Evolutionary conservation across 2,113 vertebrate species (phyloP).

Genomic region (Hemiprocne comata): DNA sequence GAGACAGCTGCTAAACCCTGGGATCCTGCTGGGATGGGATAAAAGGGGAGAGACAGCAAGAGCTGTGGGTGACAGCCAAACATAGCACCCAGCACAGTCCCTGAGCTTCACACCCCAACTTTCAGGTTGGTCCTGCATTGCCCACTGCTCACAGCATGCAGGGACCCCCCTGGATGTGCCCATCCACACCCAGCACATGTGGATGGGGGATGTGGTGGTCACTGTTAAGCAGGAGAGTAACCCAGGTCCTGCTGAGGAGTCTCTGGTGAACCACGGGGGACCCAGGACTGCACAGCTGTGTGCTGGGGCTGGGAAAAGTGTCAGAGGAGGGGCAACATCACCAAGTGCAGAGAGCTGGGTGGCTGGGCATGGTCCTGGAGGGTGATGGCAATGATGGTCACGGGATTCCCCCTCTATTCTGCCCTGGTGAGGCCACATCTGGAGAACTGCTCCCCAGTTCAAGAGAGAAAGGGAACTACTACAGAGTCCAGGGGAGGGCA

Average conservation of each 20-base stretch:
- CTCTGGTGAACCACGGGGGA: neutral
- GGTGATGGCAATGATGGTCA: neutral
- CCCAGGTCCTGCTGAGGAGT: neutral
- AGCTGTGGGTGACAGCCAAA: neutral
- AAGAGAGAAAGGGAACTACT: too few relatives aligned
- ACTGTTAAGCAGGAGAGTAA: fast-evolving
- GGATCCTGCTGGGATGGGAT: neutral
- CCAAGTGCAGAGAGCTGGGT: too few relatives aligned
- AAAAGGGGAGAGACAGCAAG: neutral
- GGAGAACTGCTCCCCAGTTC: too few relatives aligned
- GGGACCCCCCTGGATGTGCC: too few relatives aligned
- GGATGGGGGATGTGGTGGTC: neutral
- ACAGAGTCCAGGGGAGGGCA: too few relatives aligned
- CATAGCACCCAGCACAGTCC: neutral
- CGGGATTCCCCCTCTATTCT: neutral
- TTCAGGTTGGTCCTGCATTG: neutral
- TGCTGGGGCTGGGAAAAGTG: neutral
- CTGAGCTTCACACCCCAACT: neutral
- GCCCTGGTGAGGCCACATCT: too few relatives aligned
- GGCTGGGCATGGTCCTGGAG: neutral
- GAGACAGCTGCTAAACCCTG: neutral
- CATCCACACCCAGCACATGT: too few relatives aligned
- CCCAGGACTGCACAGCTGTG: fast-evolving
- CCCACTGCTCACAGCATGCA: neutral
- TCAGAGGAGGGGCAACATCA: neutral